These are phyloP conservation scores for Metaphire vulgaris DNA, from an alignment of 1,140 invertebrate genomes.

Conservation along the genomic window DNA sequence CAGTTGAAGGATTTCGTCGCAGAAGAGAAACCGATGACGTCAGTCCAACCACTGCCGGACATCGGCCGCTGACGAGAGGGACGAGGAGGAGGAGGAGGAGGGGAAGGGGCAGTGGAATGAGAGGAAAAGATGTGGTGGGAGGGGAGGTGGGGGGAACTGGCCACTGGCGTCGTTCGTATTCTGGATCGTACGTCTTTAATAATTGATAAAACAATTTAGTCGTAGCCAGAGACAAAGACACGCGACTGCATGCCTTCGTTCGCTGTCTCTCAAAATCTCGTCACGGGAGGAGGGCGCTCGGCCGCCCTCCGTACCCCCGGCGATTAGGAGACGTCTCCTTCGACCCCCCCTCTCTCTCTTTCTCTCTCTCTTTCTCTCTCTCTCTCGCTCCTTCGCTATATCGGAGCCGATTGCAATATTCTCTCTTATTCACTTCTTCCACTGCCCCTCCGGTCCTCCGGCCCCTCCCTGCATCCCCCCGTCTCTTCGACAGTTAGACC, in stretches of 20 bases:
- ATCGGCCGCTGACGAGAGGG: too few relatives aligned
- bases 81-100: not conserved
- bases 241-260: not conserved
- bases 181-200: not conserved
- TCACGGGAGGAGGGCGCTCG: not conserved
- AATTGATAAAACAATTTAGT: not conserved
- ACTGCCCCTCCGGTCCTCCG: not conserved
- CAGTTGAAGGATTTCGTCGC: too few relatives aligned
- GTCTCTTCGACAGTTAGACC: not conserved
- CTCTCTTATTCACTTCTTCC: not conserved
- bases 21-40: too few relatives aligned
- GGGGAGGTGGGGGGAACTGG: not conserved
- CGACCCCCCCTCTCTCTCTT: not conserved
- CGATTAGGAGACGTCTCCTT: too few relatives aligned
- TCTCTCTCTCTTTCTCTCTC: not conserved
- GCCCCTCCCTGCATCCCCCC: not conserved
- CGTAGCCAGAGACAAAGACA: not conserved
- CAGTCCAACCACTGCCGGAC: too few relatives aligned
- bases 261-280: not conserved
- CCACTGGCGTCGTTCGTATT: not conserved
- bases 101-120: not conserved
- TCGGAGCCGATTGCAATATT: too few relatives aligned
- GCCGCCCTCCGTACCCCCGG: not conserved
- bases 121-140: not conserved
- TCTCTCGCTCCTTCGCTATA: too few relatives aligned